Conservation (phyloP, 1,140 invertebrate species). For the Magallana gigas region DNA sequence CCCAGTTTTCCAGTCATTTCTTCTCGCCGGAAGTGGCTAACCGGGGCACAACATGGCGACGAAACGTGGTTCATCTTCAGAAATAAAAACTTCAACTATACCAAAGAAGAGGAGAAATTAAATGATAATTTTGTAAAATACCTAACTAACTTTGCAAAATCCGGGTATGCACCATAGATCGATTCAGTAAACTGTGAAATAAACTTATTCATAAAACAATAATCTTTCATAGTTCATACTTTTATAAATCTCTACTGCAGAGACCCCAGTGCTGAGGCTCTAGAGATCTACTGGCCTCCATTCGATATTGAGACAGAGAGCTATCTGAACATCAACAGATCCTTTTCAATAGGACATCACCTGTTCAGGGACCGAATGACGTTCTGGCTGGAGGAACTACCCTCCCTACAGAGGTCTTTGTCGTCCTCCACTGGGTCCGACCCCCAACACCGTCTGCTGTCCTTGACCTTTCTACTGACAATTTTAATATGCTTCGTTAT, state of each 20-base stretch:
- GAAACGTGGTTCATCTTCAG: constrained; percentile 58
- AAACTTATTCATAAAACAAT: neutral
- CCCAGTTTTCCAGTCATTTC: neutral
- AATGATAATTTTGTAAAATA: constrained; percentile 94
- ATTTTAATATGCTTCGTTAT: no score
- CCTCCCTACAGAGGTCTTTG: neutral
- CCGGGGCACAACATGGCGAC: constrained; percentile 56
- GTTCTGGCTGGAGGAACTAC: constrained; percentile 37
- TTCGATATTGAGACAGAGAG: neutral
- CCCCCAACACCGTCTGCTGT: neutral
- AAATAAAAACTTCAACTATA: neutral
- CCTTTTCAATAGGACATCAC: neutral
- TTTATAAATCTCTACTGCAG: neutral
- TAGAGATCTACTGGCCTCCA: neutral
- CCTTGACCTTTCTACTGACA: no score
- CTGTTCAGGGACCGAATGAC: neutral
- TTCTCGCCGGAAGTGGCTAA: constrained; percentile 45
- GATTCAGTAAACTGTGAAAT: neutral
- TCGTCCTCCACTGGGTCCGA: neutral
- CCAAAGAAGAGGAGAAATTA: constrained; percentile 86
- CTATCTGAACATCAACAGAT: constrained; percentile 32
- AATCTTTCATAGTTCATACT: no score
- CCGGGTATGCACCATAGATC: constrained; percentile 87
- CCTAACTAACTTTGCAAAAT: constrained; percentile 95
- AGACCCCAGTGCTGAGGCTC: constrained; percentile 19